phyloP scores from a whole-genome alignment of 2,888 invertebrate species.

The Herminia tarsipennalis region DNA sequence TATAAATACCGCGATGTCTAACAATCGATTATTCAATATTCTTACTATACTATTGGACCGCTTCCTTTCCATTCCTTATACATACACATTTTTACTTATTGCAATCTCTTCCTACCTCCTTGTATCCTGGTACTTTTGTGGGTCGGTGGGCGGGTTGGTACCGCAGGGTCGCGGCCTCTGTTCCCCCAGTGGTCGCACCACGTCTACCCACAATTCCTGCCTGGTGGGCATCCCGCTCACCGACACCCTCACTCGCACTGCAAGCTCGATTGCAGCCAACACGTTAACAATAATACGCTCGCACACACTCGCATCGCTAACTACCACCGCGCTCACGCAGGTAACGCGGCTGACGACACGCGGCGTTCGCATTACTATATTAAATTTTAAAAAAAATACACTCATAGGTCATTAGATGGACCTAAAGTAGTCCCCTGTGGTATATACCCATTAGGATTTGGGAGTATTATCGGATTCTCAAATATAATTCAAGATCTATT shows the following conservation, averaged over 20 bases:
- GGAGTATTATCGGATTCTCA: neutral
- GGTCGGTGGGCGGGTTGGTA: constrained; percentile 8
- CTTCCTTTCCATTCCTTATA: constrained; percentile 6
- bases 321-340: constrained; percentile 85
- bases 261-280: constrained; percentile 81
- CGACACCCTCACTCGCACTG: constrained; percentile 86
- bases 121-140: constrained; percentile 15
- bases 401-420: neutral
- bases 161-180: constrained; percentile 90
- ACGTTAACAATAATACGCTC: constrained; percentile 81
- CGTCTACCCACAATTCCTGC: constrained; percentile 97
- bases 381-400: no score
- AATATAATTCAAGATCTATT: neutral
- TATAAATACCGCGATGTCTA: constrained; percentile 31
- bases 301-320: constrained; percentile 82
- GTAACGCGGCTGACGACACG: constrained; percentile 70
- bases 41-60: constrained; percentile 10
- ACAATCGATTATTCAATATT: constrained; percentile 34
- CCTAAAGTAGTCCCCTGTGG: neutral
- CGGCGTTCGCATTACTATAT: constrained; percentile 60
- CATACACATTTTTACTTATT: neutral
- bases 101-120: constrained; percentile 14
- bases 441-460: neutral
- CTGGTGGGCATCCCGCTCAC: constrained; percentile 92
- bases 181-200: constrained; percentile 98